Evolutionary conservation across 2,888 invertebrate species (phyloP).

Genomic region (Iphiclides podalirius): DNA sequence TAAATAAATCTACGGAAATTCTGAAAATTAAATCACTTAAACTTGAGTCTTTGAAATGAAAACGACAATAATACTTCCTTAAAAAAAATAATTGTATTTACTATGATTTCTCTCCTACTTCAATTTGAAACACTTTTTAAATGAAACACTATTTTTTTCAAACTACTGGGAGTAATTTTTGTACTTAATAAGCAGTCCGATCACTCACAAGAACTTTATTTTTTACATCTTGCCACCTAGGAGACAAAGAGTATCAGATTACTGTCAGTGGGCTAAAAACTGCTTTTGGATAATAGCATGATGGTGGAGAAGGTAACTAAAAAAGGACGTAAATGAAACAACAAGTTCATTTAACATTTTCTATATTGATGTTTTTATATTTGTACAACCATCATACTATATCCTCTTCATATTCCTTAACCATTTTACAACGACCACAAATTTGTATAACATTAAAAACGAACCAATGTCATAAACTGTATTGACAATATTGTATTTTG

Average conservation of each 20-base stretch:
- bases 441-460: background rate
- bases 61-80: no score
- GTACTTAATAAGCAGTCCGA: no score
- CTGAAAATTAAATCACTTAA: no score
- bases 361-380: slow-evolving; percentile 62
- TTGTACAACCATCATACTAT: slow-evolving; percentile 72
- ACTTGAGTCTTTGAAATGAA: no score
- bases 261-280: background rate
- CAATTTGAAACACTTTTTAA: no score
- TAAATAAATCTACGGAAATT: no score
- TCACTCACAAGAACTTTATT: no score
- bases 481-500: background rate
- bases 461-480: background rate
- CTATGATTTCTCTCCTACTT: no score
- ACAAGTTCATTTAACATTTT: slow-evolving; percentile 42
- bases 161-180: no score
- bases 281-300: slow-evolving; percentile 60
- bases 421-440: background rate
- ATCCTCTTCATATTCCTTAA: slow-evolving; percentile 35
- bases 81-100: no score
- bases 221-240: slow-evolving; percentile 44
- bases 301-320: slow-evolving; percentile 51
- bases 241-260: slow-evolving; percentile 24
- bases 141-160: no score
- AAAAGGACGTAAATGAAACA: slow-evolving; percentile 66